Percentiles rank a stretch among this genome's conserved stretches.
Evolutionary conservation across 2,113 vertebrate genomes (phyloP).

Genomic region (Phrynosoma blainvillii): DNA sequence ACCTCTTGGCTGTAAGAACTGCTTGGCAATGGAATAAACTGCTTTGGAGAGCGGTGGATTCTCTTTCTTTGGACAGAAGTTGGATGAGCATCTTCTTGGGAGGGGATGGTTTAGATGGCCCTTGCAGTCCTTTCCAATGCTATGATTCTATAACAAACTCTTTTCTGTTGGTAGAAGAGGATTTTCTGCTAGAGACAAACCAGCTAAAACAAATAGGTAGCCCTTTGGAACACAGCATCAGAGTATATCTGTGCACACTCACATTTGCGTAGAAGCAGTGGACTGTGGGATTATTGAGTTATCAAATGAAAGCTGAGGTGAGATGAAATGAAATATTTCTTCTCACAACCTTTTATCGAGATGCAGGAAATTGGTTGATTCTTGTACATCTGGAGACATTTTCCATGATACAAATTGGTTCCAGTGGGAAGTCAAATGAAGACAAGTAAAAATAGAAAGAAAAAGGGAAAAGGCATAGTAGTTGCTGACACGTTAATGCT

Average conservation of each 20-base stretch:
- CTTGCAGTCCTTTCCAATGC: too few relatives aligned
- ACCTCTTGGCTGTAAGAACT: too few relatives aligned
- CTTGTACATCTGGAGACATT: not conserved
- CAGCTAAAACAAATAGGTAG: not conserved
- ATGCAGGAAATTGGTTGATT: accelerated
- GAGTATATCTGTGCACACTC: not conserved
- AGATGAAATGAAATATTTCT: slow-evolving; percentile 17
- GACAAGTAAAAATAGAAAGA: not conserved
- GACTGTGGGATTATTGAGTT: not conserved
- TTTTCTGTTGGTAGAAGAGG: not conserved
- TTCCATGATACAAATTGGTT: slow-evolving; percentile 46
- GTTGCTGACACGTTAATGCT: not conserved
- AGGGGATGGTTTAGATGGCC: too few relatives aligned
- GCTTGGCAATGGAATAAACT: too few relatives aligned
- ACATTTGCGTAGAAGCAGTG: too few relatives aligned
- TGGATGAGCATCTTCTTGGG: too few relatives aligned
- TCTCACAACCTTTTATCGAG: not conserved
- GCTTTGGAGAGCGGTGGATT: too few relatives aligned
- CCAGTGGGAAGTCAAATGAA: slow-evolving; percentile 38
- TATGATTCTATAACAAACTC: not conserved
- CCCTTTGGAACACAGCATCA: not conserved
- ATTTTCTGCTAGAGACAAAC: not conserved
- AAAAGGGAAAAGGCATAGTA: not conserved
- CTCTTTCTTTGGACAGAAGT: too few relatives aligned
- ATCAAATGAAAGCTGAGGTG: slow-evolving; percentile 2